phyloP scores from a whole-genome alignment of 1,140 invertebrate genomes.

The Eumaeus atala region DNA sequence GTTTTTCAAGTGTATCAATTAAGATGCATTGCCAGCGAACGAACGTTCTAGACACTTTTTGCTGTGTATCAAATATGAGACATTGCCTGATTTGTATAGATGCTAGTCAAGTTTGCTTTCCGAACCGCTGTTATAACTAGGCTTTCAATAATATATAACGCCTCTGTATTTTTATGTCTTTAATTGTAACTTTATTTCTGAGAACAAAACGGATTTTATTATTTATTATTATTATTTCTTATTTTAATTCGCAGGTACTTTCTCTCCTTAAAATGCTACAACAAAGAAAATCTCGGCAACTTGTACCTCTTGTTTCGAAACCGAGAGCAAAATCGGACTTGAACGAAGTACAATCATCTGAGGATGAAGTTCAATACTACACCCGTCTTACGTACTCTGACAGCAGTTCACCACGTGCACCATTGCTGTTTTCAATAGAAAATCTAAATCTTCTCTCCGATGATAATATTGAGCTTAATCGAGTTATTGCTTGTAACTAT shows the following conservation, averaged over 20 bases:
- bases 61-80: too few species aligned
- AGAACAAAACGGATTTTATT: too few species aligned
- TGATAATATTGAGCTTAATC: slow-evolving; percentile 10
- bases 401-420: slow-evolving; percentile 10
- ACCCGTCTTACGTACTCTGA: slow-evolving; percentile 1
- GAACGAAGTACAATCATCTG: slow-evolving; percentile 5
- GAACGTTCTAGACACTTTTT: too few species aligned
- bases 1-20: too few species aligned
- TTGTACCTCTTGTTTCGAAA: slow-evolving; percentile 11
- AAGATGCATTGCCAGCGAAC: too few species aligned
- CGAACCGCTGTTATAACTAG: too few species aligned
- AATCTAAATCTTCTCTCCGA: slow-evolving; percentile 6
- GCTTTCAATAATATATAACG: too few species aligned
- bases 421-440: slow-evolving; percentile 12
- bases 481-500: slow-evolving; percentile 4
- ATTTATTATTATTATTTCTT: not conserved
- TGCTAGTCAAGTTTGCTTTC: too few species aligned
- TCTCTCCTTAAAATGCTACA: slow-evolving; percentile 2
- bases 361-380: slow-evolving; percentile 3
- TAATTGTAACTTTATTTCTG: too few species aligned
- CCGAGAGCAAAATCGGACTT: slow-evolving; percentile 6
- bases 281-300: slow-evolving; percentile 11
- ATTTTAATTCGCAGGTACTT: not conserved
- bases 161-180: too few species aligned
- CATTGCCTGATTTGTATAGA: too few species aligned